These are phyloP conservation scores for Pseudomyrmex dendroicus DNA, from an alignment of 1,140 invertebrate genomes.

Conservation along the genomic window DNA sequence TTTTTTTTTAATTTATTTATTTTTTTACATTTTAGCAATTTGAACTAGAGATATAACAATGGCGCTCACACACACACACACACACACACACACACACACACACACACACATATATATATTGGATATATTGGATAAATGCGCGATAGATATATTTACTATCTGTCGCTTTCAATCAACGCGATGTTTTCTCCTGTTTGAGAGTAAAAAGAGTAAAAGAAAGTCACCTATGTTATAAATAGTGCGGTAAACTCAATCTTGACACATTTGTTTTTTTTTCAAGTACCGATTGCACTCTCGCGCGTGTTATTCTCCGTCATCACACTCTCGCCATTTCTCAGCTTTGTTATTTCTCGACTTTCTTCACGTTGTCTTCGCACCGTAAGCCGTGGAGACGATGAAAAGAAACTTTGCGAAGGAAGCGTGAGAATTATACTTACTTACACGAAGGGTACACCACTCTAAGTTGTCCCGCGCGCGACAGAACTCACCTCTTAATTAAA, in stretches of 20 bases:
- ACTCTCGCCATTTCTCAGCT: not conserved
- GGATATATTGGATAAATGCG: too few species aligned
- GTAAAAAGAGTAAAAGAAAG: not conserved
- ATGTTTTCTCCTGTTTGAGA: not conserved
- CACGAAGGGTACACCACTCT: constrained; percentile 63
- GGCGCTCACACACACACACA: too few species aligned
- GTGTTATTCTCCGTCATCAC: not conserved
- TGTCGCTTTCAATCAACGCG: too few species aligned
- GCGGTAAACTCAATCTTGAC: not conserved
- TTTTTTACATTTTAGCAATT: too few species aligned
- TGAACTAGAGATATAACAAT: too few species aligned
- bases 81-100: too few species aligned
- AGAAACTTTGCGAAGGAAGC: constrained; percentile 59
- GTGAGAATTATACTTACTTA: constrained; percentile 69
- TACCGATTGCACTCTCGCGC: not conserved
- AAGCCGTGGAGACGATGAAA: constrained; percentile 20
- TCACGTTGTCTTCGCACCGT: not conserved
- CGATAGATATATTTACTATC: too few species aligned
- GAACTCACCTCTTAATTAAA: constrained; percentile 84
- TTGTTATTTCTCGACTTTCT: constrained; percentile 30
- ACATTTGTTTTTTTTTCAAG: constrained; percentile 6
- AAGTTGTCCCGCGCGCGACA: constrained; percentile 66
- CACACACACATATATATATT: too few species aligned
- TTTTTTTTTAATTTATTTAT: too few species aligned
- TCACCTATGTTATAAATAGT: not conserved